These are phyloP conservation scores for Orientallactaga sibirica DNA, from an alignment of 2,797 vertebrate species.

Conservation along the genomic window DNA sequence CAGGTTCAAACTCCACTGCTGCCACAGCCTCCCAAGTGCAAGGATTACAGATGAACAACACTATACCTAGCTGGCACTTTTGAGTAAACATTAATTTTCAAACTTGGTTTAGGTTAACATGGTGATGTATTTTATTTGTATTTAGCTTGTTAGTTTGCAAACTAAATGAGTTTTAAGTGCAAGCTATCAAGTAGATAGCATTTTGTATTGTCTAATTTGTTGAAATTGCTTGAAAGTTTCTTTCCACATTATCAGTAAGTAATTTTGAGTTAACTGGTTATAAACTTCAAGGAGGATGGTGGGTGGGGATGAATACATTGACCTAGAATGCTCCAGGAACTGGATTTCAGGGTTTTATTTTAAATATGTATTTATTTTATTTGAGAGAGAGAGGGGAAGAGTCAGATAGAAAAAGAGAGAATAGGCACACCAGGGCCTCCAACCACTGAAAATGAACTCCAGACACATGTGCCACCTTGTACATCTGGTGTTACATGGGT, in stretches of 20 bases:
- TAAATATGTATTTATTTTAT: too few relatives aligned
- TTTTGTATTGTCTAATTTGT: not conserved
- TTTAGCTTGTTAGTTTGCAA: conserved; percentile 1
- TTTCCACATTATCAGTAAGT: not conserved
- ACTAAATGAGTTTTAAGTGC: not conserved
- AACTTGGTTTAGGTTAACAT: conserved; percentile 9
- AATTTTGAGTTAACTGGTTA: not conserved
- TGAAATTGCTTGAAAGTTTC: not conserved
- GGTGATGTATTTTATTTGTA: not conserved
- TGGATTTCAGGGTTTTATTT: not conserved
- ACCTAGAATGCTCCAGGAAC: not conserved
- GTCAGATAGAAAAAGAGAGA: too few relatives aligned
- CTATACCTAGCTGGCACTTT: not conserved
- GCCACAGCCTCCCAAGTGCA: not conserved
- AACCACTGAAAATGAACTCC: too few relatives aligned
- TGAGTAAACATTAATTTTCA: conserved; percentile 28
- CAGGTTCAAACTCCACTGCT: not conserved
- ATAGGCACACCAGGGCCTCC: too few relatives aligned
- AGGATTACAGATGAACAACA: not conserved
- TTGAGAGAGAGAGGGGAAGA: too few relatives aligned
- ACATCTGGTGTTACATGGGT: too few relatives aligned
- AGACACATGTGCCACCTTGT: too few relatives aligned
- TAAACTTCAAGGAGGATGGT: not conserved
- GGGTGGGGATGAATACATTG: not conserved
- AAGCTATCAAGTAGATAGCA: not conserved